Percentiles rank a stretch among this genome's conserved stretches.
Conservation (phyloP, 2,113 vertebrate genomes). For the Thymallus thymallus region DNA sequence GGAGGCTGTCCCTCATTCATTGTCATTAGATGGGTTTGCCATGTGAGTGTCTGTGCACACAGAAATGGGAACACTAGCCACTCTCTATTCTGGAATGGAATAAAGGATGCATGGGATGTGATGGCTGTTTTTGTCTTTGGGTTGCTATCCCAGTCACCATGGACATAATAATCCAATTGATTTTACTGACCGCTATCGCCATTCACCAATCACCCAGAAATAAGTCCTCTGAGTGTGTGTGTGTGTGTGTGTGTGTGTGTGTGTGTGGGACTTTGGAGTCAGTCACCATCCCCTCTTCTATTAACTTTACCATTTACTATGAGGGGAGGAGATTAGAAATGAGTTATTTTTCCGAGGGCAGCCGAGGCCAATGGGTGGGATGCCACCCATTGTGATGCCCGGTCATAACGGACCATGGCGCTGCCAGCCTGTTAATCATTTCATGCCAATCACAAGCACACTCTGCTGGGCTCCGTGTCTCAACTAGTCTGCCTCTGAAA, state of each 20-base stretch:
- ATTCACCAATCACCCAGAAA: too few species aligned
- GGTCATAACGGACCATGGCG: constrained; percentile 13
- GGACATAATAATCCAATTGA: too few species aligned
- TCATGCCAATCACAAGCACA: constrained; percentile 46
- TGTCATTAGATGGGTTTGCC: too few species aligned
- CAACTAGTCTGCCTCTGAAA: background rate
- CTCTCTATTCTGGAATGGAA: too few species aligned
- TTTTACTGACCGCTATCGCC: too few species aligned
- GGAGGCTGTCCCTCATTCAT: background rate
- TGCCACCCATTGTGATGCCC: constrained; percentile 32
- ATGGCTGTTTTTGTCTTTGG: too few species aligned
- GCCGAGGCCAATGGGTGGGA: constrained; percentile 44
- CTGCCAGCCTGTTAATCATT: constrained; percentile 27
- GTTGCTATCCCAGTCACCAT: too few species aligned
- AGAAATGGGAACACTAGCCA: background rate
- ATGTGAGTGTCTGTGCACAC: background rate
- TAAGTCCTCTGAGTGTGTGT: constrained; percentile 2
- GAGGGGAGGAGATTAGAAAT: constrained; percentile 21
- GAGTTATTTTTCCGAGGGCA: constrained; percentile 30
- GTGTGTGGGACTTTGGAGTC: background rate
- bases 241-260: background rate
- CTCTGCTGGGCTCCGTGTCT: constrained; percentile 29
- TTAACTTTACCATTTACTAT: background rate
- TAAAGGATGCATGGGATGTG: background rate
- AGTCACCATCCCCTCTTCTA: background rate